Conservation (phyloP, 2,888 invertebrate genomes). For the Drepanosiphum platanoidis region DNA sequence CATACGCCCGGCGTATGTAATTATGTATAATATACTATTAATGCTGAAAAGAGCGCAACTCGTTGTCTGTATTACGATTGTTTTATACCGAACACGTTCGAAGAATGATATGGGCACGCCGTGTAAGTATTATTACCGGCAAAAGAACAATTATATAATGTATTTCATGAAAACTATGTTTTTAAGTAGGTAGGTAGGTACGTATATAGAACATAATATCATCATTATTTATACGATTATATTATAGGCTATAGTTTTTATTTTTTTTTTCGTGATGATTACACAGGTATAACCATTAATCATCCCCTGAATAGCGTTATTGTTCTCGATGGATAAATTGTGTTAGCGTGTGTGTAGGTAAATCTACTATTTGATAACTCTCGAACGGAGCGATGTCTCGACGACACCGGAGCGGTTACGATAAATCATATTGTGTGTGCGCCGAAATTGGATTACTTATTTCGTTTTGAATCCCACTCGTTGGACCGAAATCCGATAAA, state of each 20-base stretch:
- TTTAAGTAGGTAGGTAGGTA: not conserved
- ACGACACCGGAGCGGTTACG: not conserved
- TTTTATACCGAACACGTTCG: not conserved
- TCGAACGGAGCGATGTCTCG: not conserved
- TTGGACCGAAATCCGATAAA: conserved; percentile 31
- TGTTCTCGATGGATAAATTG: conserved; percentile 17
- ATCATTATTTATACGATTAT: not conserved
- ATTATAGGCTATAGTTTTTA: not conserved
- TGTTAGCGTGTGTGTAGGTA: not conserved
- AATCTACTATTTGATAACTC: not conserved
- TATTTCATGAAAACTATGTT: not conserved
- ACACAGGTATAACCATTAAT: conserved; percentile 31
- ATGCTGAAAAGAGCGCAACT: not conserved
- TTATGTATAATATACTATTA: not conserved
- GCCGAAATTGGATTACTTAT: conserved; percentile 12
- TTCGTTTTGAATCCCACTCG: conserved; percentile 29
- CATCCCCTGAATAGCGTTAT: conserved; percentile 44
- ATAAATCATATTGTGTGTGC: conserved; percentile 24
- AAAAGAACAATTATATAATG: not conserved
- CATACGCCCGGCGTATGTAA: not conserved
- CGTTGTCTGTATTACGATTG: not conserved
- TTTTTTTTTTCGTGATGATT: conserved; percentile 4
- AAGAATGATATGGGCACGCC: not conserved
- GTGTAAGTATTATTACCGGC: not conserved
- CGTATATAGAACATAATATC: not conserved